Percentiles rank a stretch among this genome's conserved stretches.
Conservation (phyloP, 2,888 invertebrate genomes). For the Gordius sp. region DNA sequence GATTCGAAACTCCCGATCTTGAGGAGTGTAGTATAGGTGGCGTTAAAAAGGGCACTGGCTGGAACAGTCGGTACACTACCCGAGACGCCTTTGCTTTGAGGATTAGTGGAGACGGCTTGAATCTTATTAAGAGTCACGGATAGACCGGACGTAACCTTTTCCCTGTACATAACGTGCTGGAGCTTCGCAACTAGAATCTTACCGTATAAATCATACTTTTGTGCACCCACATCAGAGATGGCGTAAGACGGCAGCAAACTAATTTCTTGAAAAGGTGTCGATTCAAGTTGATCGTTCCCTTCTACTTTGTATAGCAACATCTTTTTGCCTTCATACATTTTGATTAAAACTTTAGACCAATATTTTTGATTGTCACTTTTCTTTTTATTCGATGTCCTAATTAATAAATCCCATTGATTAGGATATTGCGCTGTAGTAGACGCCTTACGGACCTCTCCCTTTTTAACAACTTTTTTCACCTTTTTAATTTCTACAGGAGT, state of each 20-base stretch:
- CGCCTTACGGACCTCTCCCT: too few relatives aligned
- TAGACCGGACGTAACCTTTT: conserved; percentile 46
- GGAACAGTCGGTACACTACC: too few relatives aligned
- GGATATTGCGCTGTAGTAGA: too few relatives aligned
- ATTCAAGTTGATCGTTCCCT: neutral
- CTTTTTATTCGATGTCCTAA: neutral
- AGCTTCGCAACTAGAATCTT: conserved; percentile 93
- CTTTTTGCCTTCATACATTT: neutral
- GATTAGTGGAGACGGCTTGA: conserved; percentile 23
- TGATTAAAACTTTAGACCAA: neutral
- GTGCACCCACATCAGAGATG: conserved; percentile 48
- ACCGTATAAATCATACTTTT: conserved; percentile 66
- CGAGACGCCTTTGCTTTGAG: conserved; percentile 5
- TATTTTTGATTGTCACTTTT: neutral
- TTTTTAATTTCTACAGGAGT: too few relatives aligned
- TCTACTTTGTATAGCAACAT: neutral
- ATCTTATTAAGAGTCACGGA: conserved; percentile 25
- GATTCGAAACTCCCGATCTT: conserved; percentile 68
- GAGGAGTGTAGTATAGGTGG: conserved; percentile 70
- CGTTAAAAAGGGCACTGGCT: too few relatives aligned
- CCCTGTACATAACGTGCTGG: conserved; percentile 90
- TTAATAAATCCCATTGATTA: too few relatives aligned
- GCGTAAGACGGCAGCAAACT: conserved; percentile 78
- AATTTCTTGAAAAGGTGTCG: conserved; percentile 61
- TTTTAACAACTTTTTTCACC: too few relatives aligned